Conservation (phyloP, 2,797 vertebrate species). For the Valencia hispanica region DNA sequence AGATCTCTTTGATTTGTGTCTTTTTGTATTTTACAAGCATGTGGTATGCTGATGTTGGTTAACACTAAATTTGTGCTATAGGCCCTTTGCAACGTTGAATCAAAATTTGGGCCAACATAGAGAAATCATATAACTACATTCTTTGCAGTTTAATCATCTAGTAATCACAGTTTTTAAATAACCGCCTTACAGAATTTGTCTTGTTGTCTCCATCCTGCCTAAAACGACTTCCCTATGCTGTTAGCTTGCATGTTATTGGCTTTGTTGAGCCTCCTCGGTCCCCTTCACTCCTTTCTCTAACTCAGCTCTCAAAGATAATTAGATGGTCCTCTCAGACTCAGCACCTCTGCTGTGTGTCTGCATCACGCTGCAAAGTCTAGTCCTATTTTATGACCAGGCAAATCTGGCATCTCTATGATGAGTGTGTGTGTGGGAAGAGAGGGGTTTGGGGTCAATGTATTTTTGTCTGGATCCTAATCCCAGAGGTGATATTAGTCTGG, state of each 20-base stretch:
- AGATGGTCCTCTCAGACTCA: conserved; percentile 61
- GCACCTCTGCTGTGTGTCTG: conserved; percentile 57
- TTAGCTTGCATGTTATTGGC: conserved; percentile 31
- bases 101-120: conserved; percentile 38
- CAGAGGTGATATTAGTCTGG: conserved; percentile 84
- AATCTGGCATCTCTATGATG: conserved; percentile 34
- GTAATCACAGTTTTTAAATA: not conserved
- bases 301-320: conserved; percentile 59
- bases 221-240: not conserved
- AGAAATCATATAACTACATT: conserved; percentile 4
- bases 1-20: conserved; percentile 67
- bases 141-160: not conserved
- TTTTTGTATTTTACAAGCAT: conserved; percentile 12
- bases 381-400: conserved; percentile 80
- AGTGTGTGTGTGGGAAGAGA: conserved; percentile 18
- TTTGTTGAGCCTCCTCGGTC: conserved; percentile 21
- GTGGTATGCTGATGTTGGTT: conserved; percentile 47
- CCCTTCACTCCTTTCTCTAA: conserved; percentile 42
- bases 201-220: not conserved
- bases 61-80: conserved; percentile 32
- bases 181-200: not conserved
- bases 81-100: conserved; percentile 35
- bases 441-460: conserved; percentile 69
- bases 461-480: conserved; percentile 84
- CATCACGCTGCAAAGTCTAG: conserved; percentile 44